phyloP scores from a whole-genome alignment of 2,888 invertebrate genomes.

The Stramonita haemastoma region DNA sequence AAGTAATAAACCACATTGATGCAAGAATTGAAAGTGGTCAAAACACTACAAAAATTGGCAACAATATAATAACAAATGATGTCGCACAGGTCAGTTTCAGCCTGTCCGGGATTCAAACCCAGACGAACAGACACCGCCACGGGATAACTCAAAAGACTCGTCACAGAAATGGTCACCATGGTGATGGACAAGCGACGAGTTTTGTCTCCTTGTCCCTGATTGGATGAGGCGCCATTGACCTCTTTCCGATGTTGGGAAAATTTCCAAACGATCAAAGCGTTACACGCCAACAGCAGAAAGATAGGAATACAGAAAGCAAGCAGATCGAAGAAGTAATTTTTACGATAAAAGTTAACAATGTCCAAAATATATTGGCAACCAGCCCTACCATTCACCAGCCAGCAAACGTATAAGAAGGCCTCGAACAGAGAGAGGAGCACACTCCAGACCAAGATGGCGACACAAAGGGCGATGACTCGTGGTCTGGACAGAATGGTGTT shows the following conservation, averaged over 20 bases:
- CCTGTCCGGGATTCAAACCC: not conserved
- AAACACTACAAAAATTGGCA: not conserved
- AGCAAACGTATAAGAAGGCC: too few relatives aligned
- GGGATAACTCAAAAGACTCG: conserved; percentile 1
- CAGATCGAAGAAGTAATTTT: conserved; percentile 1
- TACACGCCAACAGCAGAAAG: not conserved
- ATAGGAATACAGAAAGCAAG: conserved; percentile 16
- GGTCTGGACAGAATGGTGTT: not conserved
- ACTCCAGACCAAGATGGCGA: conserved; percentile 18
- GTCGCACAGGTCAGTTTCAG: not conserved
- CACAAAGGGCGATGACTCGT: not conserved
- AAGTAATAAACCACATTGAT: not conserved
- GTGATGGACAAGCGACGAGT: conserved; percentile 30
- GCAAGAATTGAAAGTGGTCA: conserved; percentile 2
- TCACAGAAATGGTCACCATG: conserved; percentile 15
- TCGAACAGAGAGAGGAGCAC: not conserved
- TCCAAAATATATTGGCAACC: too few relatives aligned
- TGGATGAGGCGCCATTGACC: not conserved
- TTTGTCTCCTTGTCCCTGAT: not conserved
- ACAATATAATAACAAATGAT: not conserved
- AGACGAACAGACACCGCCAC: not conserved
- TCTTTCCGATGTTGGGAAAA: not conserved
- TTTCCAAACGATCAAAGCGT: conserved; percentile 5
- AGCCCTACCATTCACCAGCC: too few relatives aligned
- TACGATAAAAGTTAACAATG: not conserved